These are phyloP conservation scores for Neotoxoptera formosana DNA, from an alignment of 1,140 invertebrate genomes.

Conservation along the genomic window DNA sequence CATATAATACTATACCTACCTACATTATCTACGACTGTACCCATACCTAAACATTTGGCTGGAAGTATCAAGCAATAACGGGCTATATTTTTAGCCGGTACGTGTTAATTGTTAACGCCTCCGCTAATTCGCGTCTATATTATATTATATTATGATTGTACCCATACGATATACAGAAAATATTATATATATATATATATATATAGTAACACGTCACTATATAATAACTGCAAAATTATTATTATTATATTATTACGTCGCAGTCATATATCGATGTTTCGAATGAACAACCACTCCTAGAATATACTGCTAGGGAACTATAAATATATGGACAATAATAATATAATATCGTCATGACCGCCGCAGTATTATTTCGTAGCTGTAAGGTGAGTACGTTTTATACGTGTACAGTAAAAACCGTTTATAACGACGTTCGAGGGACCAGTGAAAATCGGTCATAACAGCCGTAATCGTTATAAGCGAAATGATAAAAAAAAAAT, in stretches of 20 bases:
- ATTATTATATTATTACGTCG: neutral
- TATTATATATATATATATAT: neutral
- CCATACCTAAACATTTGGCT: neutral
- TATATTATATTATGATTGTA: neutral
- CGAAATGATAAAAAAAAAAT: no score
- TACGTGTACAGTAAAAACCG: no score
- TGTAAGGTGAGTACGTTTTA: no score
- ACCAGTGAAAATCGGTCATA: no score
- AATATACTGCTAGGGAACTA: neutral
- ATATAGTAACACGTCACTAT: neutral
- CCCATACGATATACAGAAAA: no score
- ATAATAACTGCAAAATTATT: no score
- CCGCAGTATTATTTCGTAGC: no score
- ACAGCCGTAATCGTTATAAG: no score
- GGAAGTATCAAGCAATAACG: neutral
- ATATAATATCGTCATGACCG: no score
- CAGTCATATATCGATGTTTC: neutral
- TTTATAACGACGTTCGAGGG: no score
- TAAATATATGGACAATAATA: neutral
- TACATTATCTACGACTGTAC: neutral
- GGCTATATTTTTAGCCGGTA: constrained; percentile 33
- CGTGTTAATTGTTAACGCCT: constrained; percentile 39
- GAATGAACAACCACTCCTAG: constrained; percentile 7
- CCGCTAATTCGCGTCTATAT: neutral
- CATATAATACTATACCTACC: neutral